Conservation (phyloP, 1,140 invertebrate genomes). For the Drosophila paulistorum region DNA sequence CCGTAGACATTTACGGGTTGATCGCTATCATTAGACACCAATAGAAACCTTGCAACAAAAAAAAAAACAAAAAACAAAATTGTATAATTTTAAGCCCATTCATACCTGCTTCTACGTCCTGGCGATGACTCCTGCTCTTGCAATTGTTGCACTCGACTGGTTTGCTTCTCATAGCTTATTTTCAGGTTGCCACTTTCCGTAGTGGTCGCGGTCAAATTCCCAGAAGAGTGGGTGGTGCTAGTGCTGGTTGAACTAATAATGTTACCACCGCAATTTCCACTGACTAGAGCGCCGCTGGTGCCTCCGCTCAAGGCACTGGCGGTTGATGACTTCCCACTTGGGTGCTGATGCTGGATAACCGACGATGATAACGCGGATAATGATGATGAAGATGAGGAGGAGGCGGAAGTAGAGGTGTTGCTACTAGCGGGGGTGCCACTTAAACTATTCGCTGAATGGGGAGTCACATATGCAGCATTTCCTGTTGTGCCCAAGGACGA, state of each 20-base stretch:
- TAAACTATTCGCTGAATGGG: background rate
- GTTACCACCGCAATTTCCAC: conserved; percentile 55
- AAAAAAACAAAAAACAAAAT: too few relatives aligned
- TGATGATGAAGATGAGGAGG: background rate
- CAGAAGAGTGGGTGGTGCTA: conserved; percentile 12
- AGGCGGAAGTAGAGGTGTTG: background rate
- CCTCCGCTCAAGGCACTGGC: conserved; percentile 31
- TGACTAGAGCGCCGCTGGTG: conserved; percentile 44
- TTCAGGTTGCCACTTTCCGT: conserved; percentile 83
- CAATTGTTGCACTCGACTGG: conserved; percentile 67
- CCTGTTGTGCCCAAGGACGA: background rate
- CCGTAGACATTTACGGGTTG: too few relatives aligned
- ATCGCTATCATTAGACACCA: too few relatives aligned
- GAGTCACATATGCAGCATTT: background rate
- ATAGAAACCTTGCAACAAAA: too few relatives aligned
- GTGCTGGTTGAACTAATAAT: conserved; percentile 38
- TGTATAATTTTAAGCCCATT: background rate
- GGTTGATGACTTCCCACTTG: conserved; percentile 73
- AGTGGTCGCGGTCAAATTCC: conserved; percentile 67
- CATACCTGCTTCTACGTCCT: conserved; percentile 82
- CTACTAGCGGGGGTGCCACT: background rate
- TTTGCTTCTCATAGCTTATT: conserved; percentile 84
- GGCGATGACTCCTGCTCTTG: conserved; percentile 83
- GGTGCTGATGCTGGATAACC: conserved; percentile 63
- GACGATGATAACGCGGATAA: conserved; percentile 29